phyloP scores from a whole-genome alignment of 2,888 invertebrate species.

The Proisotoma minuta region DNA sequence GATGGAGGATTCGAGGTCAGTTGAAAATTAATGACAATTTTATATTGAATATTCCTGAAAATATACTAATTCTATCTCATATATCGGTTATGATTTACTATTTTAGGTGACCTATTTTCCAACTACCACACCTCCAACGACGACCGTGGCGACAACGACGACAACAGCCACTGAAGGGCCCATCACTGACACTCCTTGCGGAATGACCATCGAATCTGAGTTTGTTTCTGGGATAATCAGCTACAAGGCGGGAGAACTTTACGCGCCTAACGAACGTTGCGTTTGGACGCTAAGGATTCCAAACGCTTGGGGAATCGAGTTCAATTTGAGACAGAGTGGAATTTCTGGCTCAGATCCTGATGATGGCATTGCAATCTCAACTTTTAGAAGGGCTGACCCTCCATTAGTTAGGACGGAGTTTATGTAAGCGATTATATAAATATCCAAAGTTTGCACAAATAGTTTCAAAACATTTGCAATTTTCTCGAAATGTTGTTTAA shows the following conservation, averaged over 20 bases:
- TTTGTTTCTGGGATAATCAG: neutral
- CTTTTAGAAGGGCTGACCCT: neutral
- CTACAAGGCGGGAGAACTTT: neutral
- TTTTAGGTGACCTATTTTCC: neutral
- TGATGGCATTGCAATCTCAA: neutral
- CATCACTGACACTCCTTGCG: neutral
- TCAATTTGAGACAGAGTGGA: neutral
- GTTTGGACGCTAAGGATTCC: constrained; percentile 8
- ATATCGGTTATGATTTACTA: too few relatives aligned
- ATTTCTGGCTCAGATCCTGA: neutral
- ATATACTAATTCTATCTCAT: too few relatives aligned
- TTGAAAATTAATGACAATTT: too few relatives aligned
- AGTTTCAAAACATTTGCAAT: too few relatives aligned
- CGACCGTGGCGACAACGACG: neutral
- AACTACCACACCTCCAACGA: neutral
- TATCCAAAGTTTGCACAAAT: neutral
- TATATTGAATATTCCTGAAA: too few relatives aligned
- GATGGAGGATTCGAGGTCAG: constrained; percentile 3
- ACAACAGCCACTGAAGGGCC: constrained; percentile 1
- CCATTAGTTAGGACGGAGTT: neutral
- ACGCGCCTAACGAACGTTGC: neutral
- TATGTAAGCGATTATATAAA: neutral
- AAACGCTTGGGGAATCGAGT: neutral
- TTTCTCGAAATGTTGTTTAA: neutral
- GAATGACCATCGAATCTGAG: neutral